Conservation (phyloP, 2,888 invertebrate genomes). For the Malthinus seriepunctatus region DNA sequence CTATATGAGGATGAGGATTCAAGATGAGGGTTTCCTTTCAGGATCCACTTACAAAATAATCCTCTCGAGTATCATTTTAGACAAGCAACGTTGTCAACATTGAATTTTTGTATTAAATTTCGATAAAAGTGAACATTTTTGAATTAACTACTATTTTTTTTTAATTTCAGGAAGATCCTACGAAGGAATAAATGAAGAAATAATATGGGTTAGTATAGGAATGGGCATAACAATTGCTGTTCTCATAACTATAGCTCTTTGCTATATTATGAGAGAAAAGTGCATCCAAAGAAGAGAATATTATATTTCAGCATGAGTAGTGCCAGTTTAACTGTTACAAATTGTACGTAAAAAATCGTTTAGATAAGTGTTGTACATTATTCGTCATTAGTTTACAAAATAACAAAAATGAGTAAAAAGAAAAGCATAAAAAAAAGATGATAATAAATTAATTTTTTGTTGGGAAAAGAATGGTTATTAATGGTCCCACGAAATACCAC, state of each 20-base stretch:
- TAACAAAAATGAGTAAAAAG: neutral
- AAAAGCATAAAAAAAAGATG: no score
- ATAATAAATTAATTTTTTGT: no score
- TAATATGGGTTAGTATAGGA: constrained; percentile 87
- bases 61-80: no score
- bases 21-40: no score
- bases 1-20: no score
- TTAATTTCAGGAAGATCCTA: constrained; percentile 71
- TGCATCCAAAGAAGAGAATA: constrained; percentile 76
- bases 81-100: no score
- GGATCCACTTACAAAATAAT: no score
- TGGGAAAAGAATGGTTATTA: no score
- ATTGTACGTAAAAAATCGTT: neutral
- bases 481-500: no score
- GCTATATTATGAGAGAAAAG: constrained; percentile 81
- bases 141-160: neutral
- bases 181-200: constrained; percentile 84
- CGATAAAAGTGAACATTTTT: no score
- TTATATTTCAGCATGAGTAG: constrained; percentile 69
- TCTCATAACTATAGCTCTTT: constrained; percentile 79
- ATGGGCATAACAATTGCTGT: constrained; percentile 83
- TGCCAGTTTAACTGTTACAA: constrained; percentile 35
- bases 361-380: constrained; percentile 6
- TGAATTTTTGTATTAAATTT: no score
- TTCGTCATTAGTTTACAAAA: neutral